Percentiles rank a stretch among this genome's conserved stretches.
Evolutionary conservation across 2,113 vertebrate species (phyloP).

Genomic region (Myotis brandtii): DNA sequence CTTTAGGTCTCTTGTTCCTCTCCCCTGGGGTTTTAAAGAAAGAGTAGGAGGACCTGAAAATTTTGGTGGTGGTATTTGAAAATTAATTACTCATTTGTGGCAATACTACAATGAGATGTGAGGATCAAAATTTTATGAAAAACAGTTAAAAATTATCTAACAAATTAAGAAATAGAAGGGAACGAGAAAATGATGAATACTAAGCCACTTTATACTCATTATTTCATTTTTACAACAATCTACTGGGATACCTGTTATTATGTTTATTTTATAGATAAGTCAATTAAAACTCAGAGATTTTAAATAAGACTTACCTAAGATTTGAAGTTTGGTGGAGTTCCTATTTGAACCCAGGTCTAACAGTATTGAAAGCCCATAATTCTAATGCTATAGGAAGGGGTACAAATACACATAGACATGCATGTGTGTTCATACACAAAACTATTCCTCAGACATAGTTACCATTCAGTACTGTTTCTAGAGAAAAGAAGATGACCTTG

Average conservation of each 20-base stretch:
- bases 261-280: not conserved
- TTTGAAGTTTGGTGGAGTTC: not conserved
- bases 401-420: not conserved
- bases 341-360: not conserved
- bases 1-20: not conserved
- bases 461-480: not conserved
- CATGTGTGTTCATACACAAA: fast-evolving
- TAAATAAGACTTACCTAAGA: not conserved
- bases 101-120: not conserved
- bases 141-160: not conserved
- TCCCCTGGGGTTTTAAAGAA: slow-evolving; percentile 8
- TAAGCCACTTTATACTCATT: not conserved
- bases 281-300: not conserved
- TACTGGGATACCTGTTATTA: not conserved
- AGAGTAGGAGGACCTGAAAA: not conserved
- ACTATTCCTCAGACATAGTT: not conserved
- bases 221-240: not conserved
- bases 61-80: not conserved
- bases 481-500: not conserved
- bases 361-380: not conserved
- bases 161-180: not conserved
- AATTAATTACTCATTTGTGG: not conserved
- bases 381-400: not conserved
- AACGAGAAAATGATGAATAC: not conserved
- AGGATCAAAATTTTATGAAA: not conserved